Conservation (phyloP, 1,140 invertebrate species). For the Bicyclus anynana region DNA sequence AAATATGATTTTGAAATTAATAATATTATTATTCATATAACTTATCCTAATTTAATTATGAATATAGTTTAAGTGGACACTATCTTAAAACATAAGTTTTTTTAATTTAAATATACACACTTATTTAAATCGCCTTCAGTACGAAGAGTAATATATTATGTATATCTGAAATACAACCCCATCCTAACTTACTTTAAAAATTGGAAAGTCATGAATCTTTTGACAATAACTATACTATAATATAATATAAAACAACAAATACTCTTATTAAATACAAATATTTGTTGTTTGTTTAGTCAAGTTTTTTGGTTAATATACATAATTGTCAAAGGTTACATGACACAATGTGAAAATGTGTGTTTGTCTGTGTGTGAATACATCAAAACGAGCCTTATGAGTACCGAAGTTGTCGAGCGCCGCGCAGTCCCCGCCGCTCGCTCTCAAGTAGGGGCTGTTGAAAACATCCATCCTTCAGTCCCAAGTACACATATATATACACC, state of each 20-base stretch:
- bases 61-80: background rate
- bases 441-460: slow-evolving; percentile 7
- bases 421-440: background rate
- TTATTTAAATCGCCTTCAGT: background rate
- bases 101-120: background rate
- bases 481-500: background rate
- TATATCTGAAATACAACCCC: slow-evolving; percentile 1
- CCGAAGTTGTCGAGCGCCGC: background rate
- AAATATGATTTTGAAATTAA: too few species aligned
- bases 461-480: slow-evolving; percentile 8
- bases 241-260: too few species aligned
- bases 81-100: too few species aligned
- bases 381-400: background rate
- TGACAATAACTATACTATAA: background rate
- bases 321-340: background rate
- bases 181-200: background rate
- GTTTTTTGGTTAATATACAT: background rate
- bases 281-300: too few species aligned
- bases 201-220: background rate
- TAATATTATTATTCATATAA: too few species aligned
- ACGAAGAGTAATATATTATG: background rate
- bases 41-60: background rate
- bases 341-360: background rate
- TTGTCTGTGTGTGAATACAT: background rate
- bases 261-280: too few species aligned